Percentiles rank a stretch among this genome's conserved stretches.
These are phyloP conservation scores for Sebastes iracundus DNA, from an alignment of 2,797 vertebrate genomes.

Conservation along the genomic window DNA sequence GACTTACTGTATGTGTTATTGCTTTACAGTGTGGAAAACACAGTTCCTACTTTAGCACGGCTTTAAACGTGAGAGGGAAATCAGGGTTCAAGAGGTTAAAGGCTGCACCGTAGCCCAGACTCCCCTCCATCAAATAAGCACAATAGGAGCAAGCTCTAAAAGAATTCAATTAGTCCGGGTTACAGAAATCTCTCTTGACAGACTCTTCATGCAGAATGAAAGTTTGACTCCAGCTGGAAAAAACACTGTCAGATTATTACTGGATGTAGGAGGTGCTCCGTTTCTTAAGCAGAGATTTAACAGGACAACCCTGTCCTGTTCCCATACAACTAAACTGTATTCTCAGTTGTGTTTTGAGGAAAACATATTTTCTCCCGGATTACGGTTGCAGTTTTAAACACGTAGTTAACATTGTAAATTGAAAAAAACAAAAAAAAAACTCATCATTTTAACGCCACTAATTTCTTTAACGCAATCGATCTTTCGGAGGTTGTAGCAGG, in stretches of 20 bases:
- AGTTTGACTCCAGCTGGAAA: conserved; percentile 17
- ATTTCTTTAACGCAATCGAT: too few species aligned
- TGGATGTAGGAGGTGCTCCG: neutral
- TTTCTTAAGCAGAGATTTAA: neutral
- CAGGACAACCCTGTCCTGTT: too few species aligned
- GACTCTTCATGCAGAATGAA: conserved; percentile 15
- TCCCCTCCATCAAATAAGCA: neutral
- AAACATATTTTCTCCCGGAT: too few species aligned
- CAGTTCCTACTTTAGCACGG: neutral
- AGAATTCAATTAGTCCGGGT: conserved; percentile 13
- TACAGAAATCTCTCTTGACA: conserved; percentile 27
- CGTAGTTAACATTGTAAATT: too few species aligned
- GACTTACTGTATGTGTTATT: neutral
- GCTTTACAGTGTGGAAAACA: neutral
- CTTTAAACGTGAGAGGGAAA: neutral
- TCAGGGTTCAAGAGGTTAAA: neutral
- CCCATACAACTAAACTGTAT: too few species aligned
- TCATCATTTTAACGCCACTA: too few species aligned
- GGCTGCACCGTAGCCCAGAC: neutral
- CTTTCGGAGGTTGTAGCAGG: too few species aligned
- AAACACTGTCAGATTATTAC: neutral
- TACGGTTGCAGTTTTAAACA: too few species aligned
- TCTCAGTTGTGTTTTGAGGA: too few species aligned
- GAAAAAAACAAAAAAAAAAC: too few species aligned
- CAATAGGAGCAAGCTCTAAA: neutral